Evolutionary conservation across 92 coral and sea anemone species (phyloP).

Genomic region (Palythoa caribaeorum): DNA sequence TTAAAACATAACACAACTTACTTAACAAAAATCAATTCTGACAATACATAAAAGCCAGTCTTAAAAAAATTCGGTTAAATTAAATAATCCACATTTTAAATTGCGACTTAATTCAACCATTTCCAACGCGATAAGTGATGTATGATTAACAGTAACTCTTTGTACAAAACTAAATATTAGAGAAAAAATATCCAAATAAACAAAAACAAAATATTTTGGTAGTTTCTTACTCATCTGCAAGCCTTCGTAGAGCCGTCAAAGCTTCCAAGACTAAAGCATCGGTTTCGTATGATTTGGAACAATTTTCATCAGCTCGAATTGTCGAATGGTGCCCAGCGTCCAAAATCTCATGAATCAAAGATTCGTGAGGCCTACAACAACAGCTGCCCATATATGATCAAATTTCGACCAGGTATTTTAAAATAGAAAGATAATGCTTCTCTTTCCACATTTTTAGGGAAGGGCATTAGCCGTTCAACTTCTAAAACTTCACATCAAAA

Average conservation of each 20-base stretch:
- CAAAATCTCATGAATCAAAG: slow-evolving; percentile 61
- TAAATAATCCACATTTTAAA: too few species aligned
- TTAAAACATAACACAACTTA: too few species aligned
- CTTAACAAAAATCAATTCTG: too few species aligned
- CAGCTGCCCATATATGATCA: slow-evolving; percentile 84
- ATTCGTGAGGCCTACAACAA: slow-evolving; percentile 76
- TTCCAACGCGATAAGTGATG: too few species aligned
- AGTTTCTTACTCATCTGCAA: slow-evolving; percentile 89
- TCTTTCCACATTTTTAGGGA: slow-evolving; percentile 12
- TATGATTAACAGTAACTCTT: too few species aligned
- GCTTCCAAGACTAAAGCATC: slow-evolving; percentile 91
- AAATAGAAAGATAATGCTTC: slow-evolving; percentile 3
- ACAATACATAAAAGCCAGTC: too few species aligned
- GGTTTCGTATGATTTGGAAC: slow-evolving; percentile 40
- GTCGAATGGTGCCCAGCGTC: slow-evolving; percentile 39
- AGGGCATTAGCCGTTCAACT: background rate
- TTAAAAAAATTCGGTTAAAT: too few species aligned
- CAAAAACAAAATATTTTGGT: too few species aligned
- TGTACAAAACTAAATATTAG: too few species aligned
- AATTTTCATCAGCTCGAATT: slow-evolving; percentile 10
- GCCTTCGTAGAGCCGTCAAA: slow-evolving; percentile 84
- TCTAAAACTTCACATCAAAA: background rate
- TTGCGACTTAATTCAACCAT: too few species aligned
- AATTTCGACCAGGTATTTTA: background rate
- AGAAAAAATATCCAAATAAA: too few species aligned